Percentiles rank a stretch among this genome's conserved stretches.
phyloP scores from a whole-genome alignment of 2,888 invertebrate genomes.

The Graphium colonna region DNA sequence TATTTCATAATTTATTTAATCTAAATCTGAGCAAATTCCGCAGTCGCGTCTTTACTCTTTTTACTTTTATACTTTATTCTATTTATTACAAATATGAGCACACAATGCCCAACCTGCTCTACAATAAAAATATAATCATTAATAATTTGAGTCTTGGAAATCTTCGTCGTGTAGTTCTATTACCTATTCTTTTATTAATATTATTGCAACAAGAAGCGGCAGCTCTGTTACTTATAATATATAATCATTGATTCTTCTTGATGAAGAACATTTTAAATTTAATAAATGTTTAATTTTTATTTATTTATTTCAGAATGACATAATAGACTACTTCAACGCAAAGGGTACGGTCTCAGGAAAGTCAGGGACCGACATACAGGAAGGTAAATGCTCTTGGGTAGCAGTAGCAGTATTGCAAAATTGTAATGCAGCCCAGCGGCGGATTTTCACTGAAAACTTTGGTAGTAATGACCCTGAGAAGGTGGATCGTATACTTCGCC shows the following conservation, averaged over 20 bases:
- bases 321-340: neutral
- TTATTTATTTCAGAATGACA: neutral
- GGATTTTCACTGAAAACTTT: constrained; percentile 8
- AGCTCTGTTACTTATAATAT: neutral
- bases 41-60: too few relatives aligned
- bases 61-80: too few relatives aligned
- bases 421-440: constrained; percentile 7
- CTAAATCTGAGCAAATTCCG: neutral
- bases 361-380: neutral
- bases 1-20: neutral
- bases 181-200: neutral
- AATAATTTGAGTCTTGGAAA: too few relatives aligned
- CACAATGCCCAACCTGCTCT: too few relatives aligned
- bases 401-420: constrained; percentile 1
- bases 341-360: neutral
- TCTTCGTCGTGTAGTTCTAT: neutral
- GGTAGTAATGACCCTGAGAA: constrained; percentile 7
- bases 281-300: neutral
- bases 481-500: neutral
- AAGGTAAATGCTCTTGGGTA: constrained; percentile 6
- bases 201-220: too few relatives aligned
- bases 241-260: neutral
- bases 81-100: too few relatives aligned
- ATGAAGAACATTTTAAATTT: neutral
- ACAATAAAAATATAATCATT: too few relatives aligned